Conservation (phyloP, 2,888 invertebrate species). For the Lathronympha strigana region DNA sequence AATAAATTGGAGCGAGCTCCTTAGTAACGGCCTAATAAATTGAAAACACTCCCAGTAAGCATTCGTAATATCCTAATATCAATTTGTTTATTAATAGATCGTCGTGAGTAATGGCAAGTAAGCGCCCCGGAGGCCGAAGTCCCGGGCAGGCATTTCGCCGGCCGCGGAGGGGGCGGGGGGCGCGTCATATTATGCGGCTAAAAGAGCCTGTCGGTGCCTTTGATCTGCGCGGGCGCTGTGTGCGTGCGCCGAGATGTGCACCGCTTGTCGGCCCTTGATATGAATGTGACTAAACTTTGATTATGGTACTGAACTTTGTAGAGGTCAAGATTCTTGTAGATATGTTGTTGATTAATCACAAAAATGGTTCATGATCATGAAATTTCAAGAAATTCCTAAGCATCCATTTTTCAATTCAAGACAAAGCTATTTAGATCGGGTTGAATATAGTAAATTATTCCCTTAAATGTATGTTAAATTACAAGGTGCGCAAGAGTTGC, state of each 20-base stretch:
- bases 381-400: conserved; percentile 1
- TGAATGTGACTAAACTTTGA: conserved; percentile 84
- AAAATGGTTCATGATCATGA: conserved; percentile 20
- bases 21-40: conserved; percentile 51
- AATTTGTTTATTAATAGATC: conserved; percentile 83
- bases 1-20: conserved; percentile 13
- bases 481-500: conserved; percentile 59
- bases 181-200: conserved; percentile 84
- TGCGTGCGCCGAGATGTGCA: conserved; percentile 64
- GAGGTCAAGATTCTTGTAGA: conserved; percentile 62
- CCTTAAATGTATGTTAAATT: conserved; percentile 58
- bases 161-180: conserved; percentile 72
- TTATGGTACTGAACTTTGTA: conserved; percentile 80
- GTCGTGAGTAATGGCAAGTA: conserved; percentile 81
- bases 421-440: conserved; percentile 3
- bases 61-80: conserved; percentile 79
- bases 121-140: conserved; percentile 70
- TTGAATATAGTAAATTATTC: conserved; percentile 15
- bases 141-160: conserved; percentile 72
- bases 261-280: conserved; percentile 81
- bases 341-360: conserved; percentile 33
- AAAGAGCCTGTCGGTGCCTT: conserved; percentile 84
- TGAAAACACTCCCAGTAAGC: conserved; percentile 63
- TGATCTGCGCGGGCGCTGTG: conserved; percentile 70
- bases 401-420: neutral